A percentile compares a stretch with the other conserved stretches of the same genome.
These are phyloP conservation scores for Phymorhynchus buccinoides DNA, from an alignment of 1,140 invertebrate genomes.

Conservation along the genomic window DNA sequence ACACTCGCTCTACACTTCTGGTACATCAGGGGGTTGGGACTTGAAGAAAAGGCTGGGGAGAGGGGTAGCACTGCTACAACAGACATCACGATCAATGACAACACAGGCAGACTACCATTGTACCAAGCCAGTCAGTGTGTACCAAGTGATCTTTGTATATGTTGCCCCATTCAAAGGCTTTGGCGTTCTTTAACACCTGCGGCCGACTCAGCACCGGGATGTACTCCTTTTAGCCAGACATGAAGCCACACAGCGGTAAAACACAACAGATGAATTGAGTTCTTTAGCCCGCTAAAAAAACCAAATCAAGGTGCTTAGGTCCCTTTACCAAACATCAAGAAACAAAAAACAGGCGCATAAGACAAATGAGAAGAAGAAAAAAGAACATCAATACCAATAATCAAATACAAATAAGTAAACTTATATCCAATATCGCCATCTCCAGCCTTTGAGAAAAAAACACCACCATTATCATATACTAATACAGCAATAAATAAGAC, in stretches of 20 bases:
- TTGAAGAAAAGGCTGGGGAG: no score
- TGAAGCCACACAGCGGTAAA: slow-evolving; percentile 35
- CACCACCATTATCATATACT: no score
- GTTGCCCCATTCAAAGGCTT: slow-evolving; percentile 68
- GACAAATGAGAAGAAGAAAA: background rate
- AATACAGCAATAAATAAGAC: no score
- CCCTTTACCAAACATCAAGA: no score
- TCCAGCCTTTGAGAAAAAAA: no score
- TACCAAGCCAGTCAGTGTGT: slow-evolving; percentile 42
- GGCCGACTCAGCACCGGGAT: slow-evolving; percentile 67
- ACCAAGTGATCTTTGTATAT: slow-evolving; percentile 66
- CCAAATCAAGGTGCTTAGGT: no score
- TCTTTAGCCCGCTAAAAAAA: background rate
- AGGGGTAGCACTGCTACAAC: background rate
- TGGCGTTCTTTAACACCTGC: slow-evolving; percentile 63
- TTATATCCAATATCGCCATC: no score
- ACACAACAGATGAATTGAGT: slow-evolving; percentile 24
- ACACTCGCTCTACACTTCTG: background rate
- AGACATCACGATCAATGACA: slow-evolving; percentile 8
- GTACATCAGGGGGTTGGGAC: background rate
- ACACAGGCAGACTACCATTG: no score
- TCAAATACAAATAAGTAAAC: no score
- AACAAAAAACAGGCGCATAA: background rate
- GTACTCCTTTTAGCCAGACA: slow-evolving; percentile 68
- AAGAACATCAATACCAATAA: no score